Percentiles rank a stretch among this genome's conserved stretches.
phyloP scores from a whole-genome alignment of 1,140 invertebrate species.

The Apis dorsata region DNA sequence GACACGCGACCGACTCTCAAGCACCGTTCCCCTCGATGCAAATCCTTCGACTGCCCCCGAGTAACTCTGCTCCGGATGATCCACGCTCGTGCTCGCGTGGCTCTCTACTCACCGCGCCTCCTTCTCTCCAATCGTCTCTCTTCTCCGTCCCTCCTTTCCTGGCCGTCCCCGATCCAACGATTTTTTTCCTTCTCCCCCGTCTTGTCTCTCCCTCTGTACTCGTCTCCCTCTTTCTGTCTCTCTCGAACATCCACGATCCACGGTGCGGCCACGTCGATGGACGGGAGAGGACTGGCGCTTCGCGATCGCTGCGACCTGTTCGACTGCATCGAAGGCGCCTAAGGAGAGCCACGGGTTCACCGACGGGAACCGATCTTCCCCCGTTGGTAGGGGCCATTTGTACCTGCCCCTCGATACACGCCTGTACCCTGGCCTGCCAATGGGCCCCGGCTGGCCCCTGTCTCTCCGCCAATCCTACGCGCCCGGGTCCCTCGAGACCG shows the following conservation, averaged over 20 bases:
- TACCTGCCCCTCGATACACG: constrained; percentile 56
- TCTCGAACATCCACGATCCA: constrained; percentile 64
- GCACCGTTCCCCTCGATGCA: constrained; percentile 15
- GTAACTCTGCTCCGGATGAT: constrained; percentile 10
- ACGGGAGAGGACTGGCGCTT: constrained; percentile 78
- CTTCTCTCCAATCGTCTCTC: background rate
- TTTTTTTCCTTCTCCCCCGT: background rate
- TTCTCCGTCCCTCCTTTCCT: constrained; percentile 13
- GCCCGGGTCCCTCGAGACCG: background rate
- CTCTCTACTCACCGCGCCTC: background rate
- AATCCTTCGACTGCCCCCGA: constrained; percentile 20
- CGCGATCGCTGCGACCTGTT: constrained; percentile 72
- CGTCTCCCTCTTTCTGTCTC: constrained; percentile 44
- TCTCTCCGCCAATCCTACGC: constrained; percentile 44
- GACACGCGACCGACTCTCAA: background rate
- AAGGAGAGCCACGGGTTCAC: constrained; percentile 40
- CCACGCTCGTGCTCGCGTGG: background rate
- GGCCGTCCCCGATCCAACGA: constrained; percentile 1
- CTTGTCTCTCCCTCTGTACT: constrained; percentile 39
- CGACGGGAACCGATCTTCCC: constrained; percentile 53
- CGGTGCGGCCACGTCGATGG: constrained; percentile 77
- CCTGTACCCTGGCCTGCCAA: constrained; percentile 44
- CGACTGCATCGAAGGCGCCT: constrained; percentile 65
- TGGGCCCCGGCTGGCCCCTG: constrained; percentile 13
- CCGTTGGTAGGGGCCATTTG: constrained; percentile 37